Evolutionary conservation across 2,113 vertebrate genomes (phyloP).

Genomic region (Scomber scombrus): DNA sequence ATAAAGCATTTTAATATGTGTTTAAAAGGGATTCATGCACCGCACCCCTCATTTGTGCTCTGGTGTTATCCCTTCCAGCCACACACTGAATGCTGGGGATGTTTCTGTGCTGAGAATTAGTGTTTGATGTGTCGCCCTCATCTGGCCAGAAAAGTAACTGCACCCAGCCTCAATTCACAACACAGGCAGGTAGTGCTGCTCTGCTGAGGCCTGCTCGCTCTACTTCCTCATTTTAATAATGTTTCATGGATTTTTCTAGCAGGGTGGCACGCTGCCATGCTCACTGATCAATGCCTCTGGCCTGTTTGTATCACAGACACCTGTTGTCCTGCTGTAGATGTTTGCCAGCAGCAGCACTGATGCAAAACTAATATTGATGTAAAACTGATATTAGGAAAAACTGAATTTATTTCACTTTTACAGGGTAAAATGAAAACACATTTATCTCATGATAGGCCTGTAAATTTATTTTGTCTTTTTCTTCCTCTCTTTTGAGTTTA

Average conservation of each 20-base stretch:
- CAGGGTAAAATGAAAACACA: not conserved
- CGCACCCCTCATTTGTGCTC: not conserved
- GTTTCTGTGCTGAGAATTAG: slow-evolving; percentile 25
- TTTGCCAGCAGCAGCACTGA: slow-evolving; percentile 23
- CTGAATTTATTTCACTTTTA: not conserved
- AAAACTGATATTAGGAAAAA: not conserved
- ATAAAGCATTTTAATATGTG: slow-evolving; percentile 44
- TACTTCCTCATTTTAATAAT: slow-evolving; percentile 2
- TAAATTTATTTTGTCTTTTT: not conserved
- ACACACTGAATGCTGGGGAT: slow-evolving; percentile 13
- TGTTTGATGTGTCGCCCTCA: slow-evolving; percentile 75
- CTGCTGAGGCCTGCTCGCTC: slow-evolving; percentile 12
- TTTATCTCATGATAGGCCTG: not conserved
- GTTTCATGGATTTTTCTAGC: not conserved
- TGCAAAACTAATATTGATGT: slow-evolving; percentile 16
- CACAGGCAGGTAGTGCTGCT: not conserved
- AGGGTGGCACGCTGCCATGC: not conserved
- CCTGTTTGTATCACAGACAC: slow-evolving; percentile 18
- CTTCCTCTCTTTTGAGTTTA: not conserved
- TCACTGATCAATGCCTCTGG: slow-evolving; percentile 16
- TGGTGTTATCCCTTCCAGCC: slow-evolving; percentile 8
- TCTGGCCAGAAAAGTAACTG: slow-evolving; percentile 72
- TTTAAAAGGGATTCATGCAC: slow-evolving; percentile 7
- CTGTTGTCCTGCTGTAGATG: slow-evolving; percentile 28
- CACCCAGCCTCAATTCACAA: not conserved